A percentile compares a stretch with the other conserved stretches of the same genome.
Conservation (phyloP, 1,140 invertebrate genomes). For the Macrobrachium rosenbergii region DNA sequence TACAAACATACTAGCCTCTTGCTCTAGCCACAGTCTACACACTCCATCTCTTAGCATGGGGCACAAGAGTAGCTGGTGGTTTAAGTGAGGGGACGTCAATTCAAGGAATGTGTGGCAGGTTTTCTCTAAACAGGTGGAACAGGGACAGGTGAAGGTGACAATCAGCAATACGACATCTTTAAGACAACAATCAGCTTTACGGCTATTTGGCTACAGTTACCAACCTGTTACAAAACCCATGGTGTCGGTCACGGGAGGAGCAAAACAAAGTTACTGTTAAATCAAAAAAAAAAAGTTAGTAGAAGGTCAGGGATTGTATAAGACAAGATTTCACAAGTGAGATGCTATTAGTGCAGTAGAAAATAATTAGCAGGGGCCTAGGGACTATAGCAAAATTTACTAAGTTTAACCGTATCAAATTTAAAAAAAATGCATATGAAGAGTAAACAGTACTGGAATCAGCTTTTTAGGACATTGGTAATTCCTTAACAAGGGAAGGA, state of each 20-base stretch:
- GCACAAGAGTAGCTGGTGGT: slow-evolving; percentile 50
- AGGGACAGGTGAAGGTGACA: slow-evolving; percentile 45
- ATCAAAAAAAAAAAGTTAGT: slow-evolving; percentile 65
- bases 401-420: slow-evolving; percentile 42
- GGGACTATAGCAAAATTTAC: slow-evolving; percentile 57
- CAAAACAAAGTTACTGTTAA: slow-evolving; percentile 66
- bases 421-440: slow-evolving; percentile 57
- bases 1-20: slow-evolving; percentile 61
- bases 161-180: slow-evolving; percentile 59
- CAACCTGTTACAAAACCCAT: slow-evolving; percentile 64
- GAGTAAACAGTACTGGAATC: slow-evolving; percentile 53
- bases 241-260: slow-evolving; percentile 63
- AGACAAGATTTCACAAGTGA: slow-evolving; percentile 59
- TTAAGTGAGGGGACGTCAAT: slow-evolving; percentile 45
- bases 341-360: slow-evolving; percentile 59
- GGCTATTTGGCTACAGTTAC: slow-evolving; percentile 63
- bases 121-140: slow-evolving; percentile 40
- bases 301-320: slow-evolving; percentile 58
- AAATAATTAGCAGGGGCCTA: slow-evolving; percentile 59
- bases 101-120: slow-evolving; percentile 42
- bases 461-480: slow-evolving; percentile 53
- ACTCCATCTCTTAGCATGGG: slow-evolving; percentile 60
- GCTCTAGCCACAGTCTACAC: slow-evolving; percentile 61
- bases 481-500: slow-evolving; percentile 49
- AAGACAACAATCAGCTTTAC: slow-evolving; percentile 60